Percentiles rank a stretch among this genome's conserved stretches.
Conservation (phyloP, 2,113 vertebrate genomes). For the Rhabdomys dilectus region DNA sequence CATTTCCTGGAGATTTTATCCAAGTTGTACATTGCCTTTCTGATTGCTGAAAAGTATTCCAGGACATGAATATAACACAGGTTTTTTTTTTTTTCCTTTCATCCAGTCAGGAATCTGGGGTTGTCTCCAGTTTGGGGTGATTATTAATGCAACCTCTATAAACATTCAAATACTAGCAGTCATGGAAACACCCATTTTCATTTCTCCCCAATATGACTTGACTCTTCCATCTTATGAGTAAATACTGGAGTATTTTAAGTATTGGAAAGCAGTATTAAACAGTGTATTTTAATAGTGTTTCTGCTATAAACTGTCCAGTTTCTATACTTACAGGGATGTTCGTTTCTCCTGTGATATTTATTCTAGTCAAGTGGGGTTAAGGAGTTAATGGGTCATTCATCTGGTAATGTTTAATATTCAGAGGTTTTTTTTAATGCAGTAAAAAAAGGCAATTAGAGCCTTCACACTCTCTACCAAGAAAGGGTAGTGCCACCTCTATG, state of each 20-base stretch:
- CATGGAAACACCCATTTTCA: not conserved
- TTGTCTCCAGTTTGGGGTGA: not conserved
- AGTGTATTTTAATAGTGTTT: not conserved
- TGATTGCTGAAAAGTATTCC: not conserved
- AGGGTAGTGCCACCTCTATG: not conserved
- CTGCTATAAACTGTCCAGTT: not conserved
- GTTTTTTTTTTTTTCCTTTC: too few relatives aligned
- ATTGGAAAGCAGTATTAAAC: not conserved
- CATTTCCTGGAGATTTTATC: not conserved
- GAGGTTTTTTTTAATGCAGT: not conserved
- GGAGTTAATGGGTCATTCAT: not conserved
- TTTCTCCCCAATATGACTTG: not conserved
- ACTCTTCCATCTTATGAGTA: not conserved
- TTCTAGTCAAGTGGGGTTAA: not conserved
- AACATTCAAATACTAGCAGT: not conserved
- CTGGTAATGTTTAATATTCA: slow-evolving; percentile 12
- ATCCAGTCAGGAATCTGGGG: not conserved
- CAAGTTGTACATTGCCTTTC: not conserved
- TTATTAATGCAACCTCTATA: not conserved
- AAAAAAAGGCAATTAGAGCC: not conserved
- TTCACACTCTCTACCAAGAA: not conserved
- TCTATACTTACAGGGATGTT: not conserved
- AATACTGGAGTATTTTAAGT: not conserved
- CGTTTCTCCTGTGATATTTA: not conserved
- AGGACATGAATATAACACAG: too few relatives aligned